Base-by-base conservation (phyloP, 2,888 invertebrate species). In the Metallyticus violacea region DNA sequence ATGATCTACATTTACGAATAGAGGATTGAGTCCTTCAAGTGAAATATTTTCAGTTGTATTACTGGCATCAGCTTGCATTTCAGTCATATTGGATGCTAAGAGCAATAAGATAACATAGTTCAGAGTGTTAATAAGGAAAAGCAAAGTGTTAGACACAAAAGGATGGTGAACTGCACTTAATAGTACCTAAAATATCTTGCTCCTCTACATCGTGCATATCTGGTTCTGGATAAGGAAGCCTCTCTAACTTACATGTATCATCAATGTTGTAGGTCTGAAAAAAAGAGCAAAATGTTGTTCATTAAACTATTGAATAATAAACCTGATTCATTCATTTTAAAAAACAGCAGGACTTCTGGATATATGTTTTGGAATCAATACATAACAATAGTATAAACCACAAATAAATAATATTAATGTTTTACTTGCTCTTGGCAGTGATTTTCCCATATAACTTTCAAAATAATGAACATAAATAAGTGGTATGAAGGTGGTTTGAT, bases 1-100 rank as follows among this genome's bases (percentile, higher is more conserved):
- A 88, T 91, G 92, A 1, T 93, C 93, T 0, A 91, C 89, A 88
- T 93, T 91, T 88, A 93, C 92, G 2, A 93, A 91, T 85, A 93
- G 93, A 83, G 88, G 85, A 81, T 89, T 89, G 27, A 88, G 84
- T 62, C 86, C 87, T 29, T 85, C 86, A 7, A 86, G 40, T 29
- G 85, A 80, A 78, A 79, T 40, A 26, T 86, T 80, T 82, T 76
- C n/a, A 9, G 81, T 85, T 15, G 85, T 30, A 1, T 25, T 79
- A 9, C 84, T 28, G 7, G 86, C 28, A 26, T 83, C 86, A 22
- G 78, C 27, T 25, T 79, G 79, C 28, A 30, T 40, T 40, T 28
- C 40, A 15, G 28, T 26, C 5, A 62, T 15, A 22, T 62, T 62
- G 40, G 40, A 62, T 7, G 40, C 40, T n/a, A 6, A n/a, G 1